Percentiles rank a stretch among this genome's conserved stretches.
Evolutionary conservation across 1,140 invertebrate genomes (phyloP).

Genomic region (Pteromalus puparum): DNA sequence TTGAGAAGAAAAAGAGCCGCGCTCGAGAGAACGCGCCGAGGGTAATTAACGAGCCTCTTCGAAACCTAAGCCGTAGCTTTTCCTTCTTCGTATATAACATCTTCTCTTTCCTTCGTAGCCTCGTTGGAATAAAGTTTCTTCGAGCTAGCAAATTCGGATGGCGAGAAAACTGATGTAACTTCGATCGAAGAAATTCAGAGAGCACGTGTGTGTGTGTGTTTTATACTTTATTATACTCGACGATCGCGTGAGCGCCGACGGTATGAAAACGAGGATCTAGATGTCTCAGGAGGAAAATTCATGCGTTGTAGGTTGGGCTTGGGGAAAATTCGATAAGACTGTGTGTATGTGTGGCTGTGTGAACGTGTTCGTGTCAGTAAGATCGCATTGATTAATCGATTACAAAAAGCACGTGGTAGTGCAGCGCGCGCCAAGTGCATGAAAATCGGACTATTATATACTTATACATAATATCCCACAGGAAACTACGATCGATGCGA

Average conservation of each 20-base stretch:
- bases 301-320: too few species aligned
- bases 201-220: not conserved
- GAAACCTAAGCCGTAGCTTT: too few species aligned
- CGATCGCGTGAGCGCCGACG: not conserved
- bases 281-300: not conserved
- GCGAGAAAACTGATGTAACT: not conserved
- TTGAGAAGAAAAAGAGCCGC: not conserved
- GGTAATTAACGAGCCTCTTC: not conserved
- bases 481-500: not conserved
- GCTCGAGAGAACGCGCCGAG: not conserved
- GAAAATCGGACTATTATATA: slow-evolving; percentile 12
- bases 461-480: not conserved
- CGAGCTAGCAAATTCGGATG: not conserved
- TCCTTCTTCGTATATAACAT: too few species aligned
- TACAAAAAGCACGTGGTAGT: slow-evolving; percentile 14
- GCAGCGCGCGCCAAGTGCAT: slow-evolving; percentile 6
- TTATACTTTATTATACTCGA: not conserved
- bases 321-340: not conserved
- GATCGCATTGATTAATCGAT: slow-evolving; percentile 11
- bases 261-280: not conserved
- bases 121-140: not conserved
- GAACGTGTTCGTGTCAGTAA: not conserved
- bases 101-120: too few species aligned
- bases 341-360: not conserved
- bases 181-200: not conserved